Percentiles rank a stretch among this genome's conserved stretches.
These are phyloP conservation scores for Gobionotothen gibberifrons DNA, from an alignment of 2,797 vertebrate genomes.

Conservation along the genomic window DNA sequence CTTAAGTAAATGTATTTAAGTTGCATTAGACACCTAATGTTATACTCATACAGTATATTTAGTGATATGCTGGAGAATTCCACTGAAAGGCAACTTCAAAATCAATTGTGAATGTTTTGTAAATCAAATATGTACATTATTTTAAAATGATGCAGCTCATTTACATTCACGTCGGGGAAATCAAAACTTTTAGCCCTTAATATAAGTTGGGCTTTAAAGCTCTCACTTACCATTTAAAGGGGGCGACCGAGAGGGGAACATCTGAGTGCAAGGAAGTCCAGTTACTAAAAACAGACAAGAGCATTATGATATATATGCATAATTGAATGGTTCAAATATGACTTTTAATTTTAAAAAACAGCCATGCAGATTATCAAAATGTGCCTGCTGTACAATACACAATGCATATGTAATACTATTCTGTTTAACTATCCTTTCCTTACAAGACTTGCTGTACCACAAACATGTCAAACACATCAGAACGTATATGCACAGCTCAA, in stretches of 20 bases:
- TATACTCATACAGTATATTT: neutral
- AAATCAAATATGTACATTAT: neutral
- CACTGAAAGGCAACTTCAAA: neutral
- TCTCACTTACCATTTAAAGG: constrained; percentile 67
- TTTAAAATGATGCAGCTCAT: neutral
- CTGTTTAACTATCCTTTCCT: neutral
- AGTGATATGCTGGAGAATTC: neutral
- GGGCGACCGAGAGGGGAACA: constrained; percentile 47
- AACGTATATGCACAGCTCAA: neutral
- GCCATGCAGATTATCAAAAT: neutral
- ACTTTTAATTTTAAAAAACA: neutral
- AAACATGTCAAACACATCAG: neutral
- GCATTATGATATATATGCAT: neutral
- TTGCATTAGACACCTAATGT: neutral
- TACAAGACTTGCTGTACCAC: neutral
- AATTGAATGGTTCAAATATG: neutral
- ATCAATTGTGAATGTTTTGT: neutral
- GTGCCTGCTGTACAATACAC: no score
- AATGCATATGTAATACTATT: neutral
- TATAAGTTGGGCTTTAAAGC: neutral
- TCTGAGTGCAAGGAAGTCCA: constrained; percentile 55
- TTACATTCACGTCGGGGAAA: neutral
- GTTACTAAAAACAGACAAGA: constrained; percentile 39
- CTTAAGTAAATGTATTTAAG: neutral
- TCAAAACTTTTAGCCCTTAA: neutral